Evolutionary conservation across 2,888 invertebrate genomes (phyloP).

Genomic region (Catocala fraxini): DNA sequence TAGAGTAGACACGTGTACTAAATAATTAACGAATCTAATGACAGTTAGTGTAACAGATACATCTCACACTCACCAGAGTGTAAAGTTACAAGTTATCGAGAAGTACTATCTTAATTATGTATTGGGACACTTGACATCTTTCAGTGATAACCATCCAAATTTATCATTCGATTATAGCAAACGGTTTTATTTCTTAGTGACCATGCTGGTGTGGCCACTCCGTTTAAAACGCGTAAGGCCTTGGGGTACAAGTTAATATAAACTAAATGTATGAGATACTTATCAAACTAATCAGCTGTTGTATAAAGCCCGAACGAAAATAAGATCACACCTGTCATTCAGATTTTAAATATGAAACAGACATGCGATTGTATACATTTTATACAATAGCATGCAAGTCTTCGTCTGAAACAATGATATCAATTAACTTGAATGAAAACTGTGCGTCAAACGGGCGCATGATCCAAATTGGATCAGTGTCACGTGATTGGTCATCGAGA

Average conservation of each 20-base stretch:
- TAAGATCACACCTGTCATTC: not conserved
- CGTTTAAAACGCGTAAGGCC: too few relatives aligned
- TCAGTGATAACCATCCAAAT: not conserved
- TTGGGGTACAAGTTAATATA: too few relatives aligned
- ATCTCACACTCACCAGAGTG: not conserved
- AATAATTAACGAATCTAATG: too few relatives aligned
- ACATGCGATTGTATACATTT: not conserved
- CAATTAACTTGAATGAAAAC: constrained; percentile 40
- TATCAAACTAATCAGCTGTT: not conserved
- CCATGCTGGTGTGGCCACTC: too few relatives aligned
- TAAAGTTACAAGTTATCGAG: not conserved
- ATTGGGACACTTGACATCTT: not conserved
- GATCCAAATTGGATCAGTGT: constrained; percentile 62
- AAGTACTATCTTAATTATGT: constrained; percentile 1
- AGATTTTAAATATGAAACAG: not conserved
- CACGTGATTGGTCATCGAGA: constrained; percentile 63
- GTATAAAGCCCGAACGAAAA: not conserved
- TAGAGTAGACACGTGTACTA: too few relatives aligned
- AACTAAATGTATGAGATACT: not conserved
- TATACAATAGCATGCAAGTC: not conserved
- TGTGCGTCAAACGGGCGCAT: constrained; percentile 34
- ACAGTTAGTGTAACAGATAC: not conserved
- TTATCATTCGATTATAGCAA: too few relatives aligned
- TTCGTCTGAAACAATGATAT: not conserved
- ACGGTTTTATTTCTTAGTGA: too few relatives aligned